Base-by-base conservation (phyloP, 1,140 invertebrate genomes). In the Drosophila pandora region DNA sequence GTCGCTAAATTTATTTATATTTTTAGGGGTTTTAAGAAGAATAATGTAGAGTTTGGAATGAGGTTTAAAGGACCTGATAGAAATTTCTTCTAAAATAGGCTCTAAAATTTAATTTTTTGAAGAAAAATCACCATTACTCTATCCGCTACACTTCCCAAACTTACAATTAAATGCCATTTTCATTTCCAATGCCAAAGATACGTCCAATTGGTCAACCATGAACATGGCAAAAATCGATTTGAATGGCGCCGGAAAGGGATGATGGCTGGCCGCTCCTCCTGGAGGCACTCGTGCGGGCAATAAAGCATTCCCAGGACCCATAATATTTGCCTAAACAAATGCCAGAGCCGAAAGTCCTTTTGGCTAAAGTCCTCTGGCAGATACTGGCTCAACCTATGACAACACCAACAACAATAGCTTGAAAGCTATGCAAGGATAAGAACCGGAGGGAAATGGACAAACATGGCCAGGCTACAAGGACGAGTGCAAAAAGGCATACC, bases 281-380 rank as follows among this genome's bases (percentile, higher is more conserved):
- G 63, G 32, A 53, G 34, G 21, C 50, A 9, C 25, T 57, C 50
- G 63, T 68, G 50, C 50, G 3, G 65, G 41, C 65, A 48, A 69
- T 57, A 57, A 49, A 55, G 63, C 65, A 69, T 69, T 58, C 71
- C 60, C 60, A 37, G 70, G 48, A 74, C 70, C 70, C 70, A 74
- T 52, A 74, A 74, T 74, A 65, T 74, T 74, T 74, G 54, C 47
- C 70, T 28, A 49, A 74, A 74, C 59, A 73, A 74, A 74, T 74
- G 60, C 41, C 54, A n/a, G 17, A 17, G 65, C 37, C 7, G 41
- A 13, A 17, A 21, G 17, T 43, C 41, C 41, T 43, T 13, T 6
- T 43, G 41, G 39, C 39, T 41, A 23, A 37, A 62, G 48, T 17
- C 61, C 65, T 56, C 9, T 13, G 23, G 23, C 49, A 28, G 52